These are phyloP conservation scores for Drosophila neutralis DNA, from an alignment of 2,888 invertebrate genomes.

Conservation along the genomic window DNA sequence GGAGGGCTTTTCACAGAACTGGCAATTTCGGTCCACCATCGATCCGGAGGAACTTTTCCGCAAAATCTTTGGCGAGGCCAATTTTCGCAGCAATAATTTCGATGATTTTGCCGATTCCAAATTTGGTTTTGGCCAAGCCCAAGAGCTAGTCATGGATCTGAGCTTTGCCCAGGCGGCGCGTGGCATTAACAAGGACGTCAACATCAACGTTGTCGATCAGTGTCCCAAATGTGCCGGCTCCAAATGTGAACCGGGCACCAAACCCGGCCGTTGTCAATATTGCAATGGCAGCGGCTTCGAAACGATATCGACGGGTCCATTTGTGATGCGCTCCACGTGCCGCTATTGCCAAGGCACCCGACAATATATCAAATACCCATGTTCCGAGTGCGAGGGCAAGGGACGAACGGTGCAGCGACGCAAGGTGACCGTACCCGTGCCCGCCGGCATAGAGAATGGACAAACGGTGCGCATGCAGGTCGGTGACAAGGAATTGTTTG, in stretches of 20 bases:
- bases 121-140: slow-evolving; percentile 95
- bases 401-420: slow-evolving; percentile 95
- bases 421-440: slow-evolving; percentile 96
- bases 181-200: slow-evolving; percentile 97
- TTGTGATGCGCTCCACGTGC: slow-evolving; percentile 98
- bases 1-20: slow-evolving; percentile 89
- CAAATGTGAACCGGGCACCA: slow-evolving; percentile 96
- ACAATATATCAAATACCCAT: slow-evolving; percentile 95
- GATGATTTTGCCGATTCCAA: slow-evolving; percentile 95
- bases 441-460: slow-evolving; percentile 98
- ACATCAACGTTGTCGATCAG: slow-evolving; percentile 95
- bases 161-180: slow-evolving; percentile 97
- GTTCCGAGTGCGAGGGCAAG: slow-evolving; percentile 96
- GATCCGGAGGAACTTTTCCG: slow-evolving; percentile 99
- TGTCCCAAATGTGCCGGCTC: slow-evolving; percentile 95
- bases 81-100: slow-evolving; percentile 88
- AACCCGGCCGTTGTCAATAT: slow-evolving; percentile 93
- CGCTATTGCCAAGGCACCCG: slow-evolving; percentile 95
- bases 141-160: slow-evolving; percentile 96
- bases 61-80: slow-evolving; percentile 96
- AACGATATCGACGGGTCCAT: slow-evolving; percentile 95
- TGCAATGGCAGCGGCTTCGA: slow-evolving; percentile 99
- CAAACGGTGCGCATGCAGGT: slow-evolving; percentile 98
- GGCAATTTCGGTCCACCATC: slow-evolving; percentile 94
- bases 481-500: slow-evolving; percentile 95